A percentile compares a stretch with the other conserved stretches of the same genome.
phyloP scores from a whole-genome alignment of 2,888 invertebrate species.

The Leptopilina drosophilae region DNA sequence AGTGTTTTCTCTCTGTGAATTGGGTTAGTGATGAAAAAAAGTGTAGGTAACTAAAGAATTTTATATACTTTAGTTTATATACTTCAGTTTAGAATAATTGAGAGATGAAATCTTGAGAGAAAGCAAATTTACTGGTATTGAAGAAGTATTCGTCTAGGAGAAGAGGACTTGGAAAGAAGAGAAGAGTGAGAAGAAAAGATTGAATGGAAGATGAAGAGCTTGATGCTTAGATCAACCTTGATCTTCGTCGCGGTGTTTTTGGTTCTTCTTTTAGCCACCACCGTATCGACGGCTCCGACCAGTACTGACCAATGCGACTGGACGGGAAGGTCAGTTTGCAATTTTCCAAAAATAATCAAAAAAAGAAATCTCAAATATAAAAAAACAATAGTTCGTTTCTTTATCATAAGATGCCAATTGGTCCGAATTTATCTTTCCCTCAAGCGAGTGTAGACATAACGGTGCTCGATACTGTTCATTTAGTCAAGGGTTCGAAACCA shows the following conservation, averaged over 20 bases:
- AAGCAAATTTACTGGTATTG: not conserved
- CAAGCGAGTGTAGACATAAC: not conserved
- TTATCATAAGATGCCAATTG: no score
- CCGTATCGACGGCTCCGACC: slow-evolving; percentile 58
- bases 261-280: slow-evolving; percentile 50
- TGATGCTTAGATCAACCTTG: slow-evolving; percentile 54
- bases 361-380: no score
- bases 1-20: not conserved
- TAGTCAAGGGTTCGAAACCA: no score
- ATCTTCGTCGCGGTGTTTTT: slow-evolving; percentile 55
- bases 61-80: no score
- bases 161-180: not conserved
- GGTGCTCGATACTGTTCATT: no score
- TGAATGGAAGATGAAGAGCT: slow-evolving; percentile 50
- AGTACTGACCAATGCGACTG: slow-evolving; percentile 74
- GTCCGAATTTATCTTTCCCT: no score
- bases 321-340: slow-evolving; percentile 73
- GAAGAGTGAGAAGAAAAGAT: slow-evolving; percentile 28
- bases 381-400: no score
- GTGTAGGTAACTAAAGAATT: not conserved
- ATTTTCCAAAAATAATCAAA: not conserved
- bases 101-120: slow-evolving; percentile 26
- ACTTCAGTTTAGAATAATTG: no score
- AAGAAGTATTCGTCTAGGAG: not conserved
- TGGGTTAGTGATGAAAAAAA: not conserved